Percentiles rank a stretch among this genome's conserved stretches.
Evolutionary conservation across 1,140 invertebrate genomes (phyloP).

Genomic region (Rhopalosiphum padi): DNA sequence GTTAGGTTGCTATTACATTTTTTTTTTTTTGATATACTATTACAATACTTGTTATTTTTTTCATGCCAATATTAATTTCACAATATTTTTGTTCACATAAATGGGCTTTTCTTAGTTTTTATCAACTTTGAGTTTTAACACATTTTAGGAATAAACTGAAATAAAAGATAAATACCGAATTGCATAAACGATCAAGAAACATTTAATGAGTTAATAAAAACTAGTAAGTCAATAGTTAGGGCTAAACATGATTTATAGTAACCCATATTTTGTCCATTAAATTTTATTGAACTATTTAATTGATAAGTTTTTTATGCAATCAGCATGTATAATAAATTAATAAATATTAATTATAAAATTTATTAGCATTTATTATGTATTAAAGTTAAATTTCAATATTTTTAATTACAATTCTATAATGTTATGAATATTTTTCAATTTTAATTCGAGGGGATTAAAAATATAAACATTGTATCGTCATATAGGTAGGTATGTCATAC

Average conservation of each 20-base stretch:
- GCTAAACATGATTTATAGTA: too few relatives aligned
- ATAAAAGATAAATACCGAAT: background rate
- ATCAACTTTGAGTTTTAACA: background rate
- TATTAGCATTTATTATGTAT: background rate
- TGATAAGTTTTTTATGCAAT: too few relatives aligned
- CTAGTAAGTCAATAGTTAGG: too few relatives aligned
- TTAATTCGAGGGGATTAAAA: background rate
- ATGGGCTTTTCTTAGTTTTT: too few relatives aligned
- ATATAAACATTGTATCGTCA: background rate
- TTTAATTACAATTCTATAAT: background rate
- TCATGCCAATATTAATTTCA: background rate
- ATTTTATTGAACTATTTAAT: too few relatives aligned
- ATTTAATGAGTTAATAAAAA: too few relatives aligned
- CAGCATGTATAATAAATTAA: background rate
- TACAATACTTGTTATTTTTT: background rate
- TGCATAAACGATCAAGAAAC: too few relatives aligned
- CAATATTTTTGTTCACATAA: background rate
- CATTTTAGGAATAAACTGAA: background rate
- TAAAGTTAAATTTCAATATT: background rate
- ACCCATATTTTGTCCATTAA: too few relatives aligned
- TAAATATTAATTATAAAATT: background rate
- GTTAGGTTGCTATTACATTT: background rate
- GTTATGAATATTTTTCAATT: background rate
- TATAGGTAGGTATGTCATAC: too few relatives aligned
- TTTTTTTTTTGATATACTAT: background rate